Evolutionary conservation across 2,888 invertebrate genomes (phyloP).

Genomic region (Acrobasis repandana): DNA sequence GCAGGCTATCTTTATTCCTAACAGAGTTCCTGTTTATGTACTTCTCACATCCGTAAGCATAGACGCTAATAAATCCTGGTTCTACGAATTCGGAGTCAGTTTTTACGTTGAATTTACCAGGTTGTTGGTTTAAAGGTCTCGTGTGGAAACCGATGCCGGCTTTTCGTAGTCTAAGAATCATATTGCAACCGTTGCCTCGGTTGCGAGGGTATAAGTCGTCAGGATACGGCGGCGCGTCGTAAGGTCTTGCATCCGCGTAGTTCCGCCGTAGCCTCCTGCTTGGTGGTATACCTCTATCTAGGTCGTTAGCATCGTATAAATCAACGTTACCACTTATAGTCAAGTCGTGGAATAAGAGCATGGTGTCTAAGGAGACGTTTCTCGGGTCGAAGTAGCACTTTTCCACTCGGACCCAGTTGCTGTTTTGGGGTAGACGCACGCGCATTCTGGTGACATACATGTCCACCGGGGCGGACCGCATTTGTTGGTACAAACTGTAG

Average conservation of each 20-base stretch:
- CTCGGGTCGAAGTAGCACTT: conserved; percentile 89
- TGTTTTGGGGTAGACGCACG: conserved; percentile 86
- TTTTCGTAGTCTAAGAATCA: conserved; percentile 89
- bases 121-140: conserved; percentile 86
- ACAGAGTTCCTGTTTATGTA: conserved; percentile 73
- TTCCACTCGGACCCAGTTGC: conserved; percentile 88
- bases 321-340: conserved; percentile 91
- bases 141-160: conserved; percentile 92
- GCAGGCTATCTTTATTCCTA: conserved; percentile 65
- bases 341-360: conserved; percentile 89
- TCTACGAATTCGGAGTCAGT: conserved; percentile 93
- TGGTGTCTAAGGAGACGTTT: conserved; percentile 89
- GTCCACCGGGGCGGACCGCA: conserved; percentile 85
- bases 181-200: conserved; percentile 85
- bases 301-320: conserved; percentile 73
- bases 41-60: conserved; percentile 91
- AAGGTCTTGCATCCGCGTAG: conserved; percentile 65
- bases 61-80: conserved; percentile 92
- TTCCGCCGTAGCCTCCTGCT: conserved; percentile 58
- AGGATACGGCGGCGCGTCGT: conserved; percentile 50
- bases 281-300: conserved; percentile 60
- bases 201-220: conserved; percentile 52
- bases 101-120: conserved; percentile 88
- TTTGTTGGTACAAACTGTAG: conserved; percentile 85
- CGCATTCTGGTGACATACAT: conserved; percentile 88